These are phyloP conservation scores for Drosophila trapezifrons DNA, from an alignment of 1,140 invertebrate genomes.

Conservation along the genomic window DNA sequence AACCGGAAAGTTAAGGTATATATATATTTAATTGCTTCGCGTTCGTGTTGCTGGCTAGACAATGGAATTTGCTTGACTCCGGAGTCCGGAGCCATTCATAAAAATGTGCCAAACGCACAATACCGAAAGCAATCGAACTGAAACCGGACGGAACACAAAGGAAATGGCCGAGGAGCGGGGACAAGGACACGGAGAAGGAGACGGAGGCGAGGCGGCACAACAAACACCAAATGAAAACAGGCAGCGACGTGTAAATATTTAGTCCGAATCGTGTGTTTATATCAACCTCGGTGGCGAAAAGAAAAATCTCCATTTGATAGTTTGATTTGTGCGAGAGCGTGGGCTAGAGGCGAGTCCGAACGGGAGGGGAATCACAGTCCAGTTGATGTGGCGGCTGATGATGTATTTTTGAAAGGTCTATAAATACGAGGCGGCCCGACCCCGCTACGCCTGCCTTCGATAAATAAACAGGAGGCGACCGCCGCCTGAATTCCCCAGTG, in stretches of 20 bases:
- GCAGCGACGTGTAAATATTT: slow-evolving; percentile 65
- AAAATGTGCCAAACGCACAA: slow-evolving; percentile 68
- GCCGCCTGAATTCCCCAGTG: not conserved
- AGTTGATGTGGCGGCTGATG: slow-evolving; percentile 38
- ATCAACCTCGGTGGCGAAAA: slow-evolving; percentile 45
- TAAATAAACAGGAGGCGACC: slow-evolving; percentile 59
- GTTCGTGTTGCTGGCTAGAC: slow-evolving; percentile 39
- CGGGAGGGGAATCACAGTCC: slow-evolving; percentile 17
- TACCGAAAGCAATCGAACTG: slow-evolving; percentile 31
- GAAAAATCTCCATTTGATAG: slow-evolving; percentile 51
- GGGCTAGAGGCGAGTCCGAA: not conserved
- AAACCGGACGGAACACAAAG: slow-evolving; percentile 28
- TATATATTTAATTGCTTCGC: slow-evolving; percentile 59
- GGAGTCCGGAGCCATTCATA: slow-evolving; percentile 57
- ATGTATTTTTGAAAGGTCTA: slow-evolving; percentile 70
- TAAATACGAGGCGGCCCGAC: slow-evolving; percentile 45
- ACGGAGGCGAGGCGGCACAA: slow-evolving; percentile 1
- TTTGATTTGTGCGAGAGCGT: slow-evolving; percentile 36
- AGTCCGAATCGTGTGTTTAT: slow-evolving; percentile 61
- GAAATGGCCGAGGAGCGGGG: not conserved
- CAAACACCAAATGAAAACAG: slow-evolving; percentile 70
- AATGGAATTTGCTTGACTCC: slow-evolving; percentile 39
- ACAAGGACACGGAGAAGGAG: not conserved
- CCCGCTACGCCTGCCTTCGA: slow-evolving; percentile 5
- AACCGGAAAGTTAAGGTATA: slow-evolving; percentile 58